Percentiles rank a stretch among this genome's conserved stretches.
Conservation (phyloP, 2,888 invertebrate genomes). For the Noctua comes region DNA sequence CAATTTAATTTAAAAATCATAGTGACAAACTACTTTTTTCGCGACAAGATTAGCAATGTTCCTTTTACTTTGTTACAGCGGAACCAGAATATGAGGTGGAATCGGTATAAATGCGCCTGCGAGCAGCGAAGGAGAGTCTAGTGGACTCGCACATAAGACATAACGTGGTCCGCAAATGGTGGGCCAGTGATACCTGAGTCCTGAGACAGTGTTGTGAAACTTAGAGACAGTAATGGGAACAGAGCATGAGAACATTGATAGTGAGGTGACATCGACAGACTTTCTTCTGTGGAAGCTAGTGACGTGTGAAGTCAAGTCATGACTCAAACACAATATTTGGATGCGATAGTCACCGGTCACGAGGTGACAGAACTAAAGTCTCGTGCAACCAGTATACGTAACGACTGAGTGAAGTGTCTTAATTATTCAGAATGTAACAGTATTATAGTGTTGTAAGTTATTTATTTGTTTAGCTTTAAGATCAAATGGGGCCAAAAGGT, state of each 20-base stretch:
- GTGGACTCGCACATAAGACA: constrained; percentile 36
- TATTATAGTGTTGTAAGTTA: constrained; percentile 83
- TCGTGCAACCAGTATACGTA: constrained; percentile 50
- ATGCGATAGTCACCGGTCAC: constrained; percentile 46
- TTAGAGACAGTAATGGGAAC: constrained; percentile 56
- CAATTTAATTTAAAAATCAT: constrained; percentile 21
- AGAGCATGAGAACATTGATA: constrained; percentile 33
- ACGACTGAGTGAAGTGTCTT: constrained; percentile 80
- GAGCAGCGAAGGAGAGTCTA: constrained; percentile 73
- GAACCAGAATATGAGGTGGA: constrained; percentile 88
- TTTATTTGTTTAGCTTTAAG: constrained; percentile 77
- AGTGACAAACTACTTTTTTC: constrained; percentile 38
- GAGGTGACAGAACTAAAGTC: constrained; percentile 32
- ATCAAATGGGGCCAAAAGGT: constrained; percentile 85
- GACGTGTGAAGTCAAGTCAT: constrained; percentile 48
- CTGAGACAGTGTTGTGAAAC: constrained; percentile 65
- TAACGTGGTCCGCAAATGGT: constrained; percentile 12
- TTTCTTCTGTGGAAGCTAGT: constrained; percentile 31
- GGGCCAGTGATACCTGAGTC: constrained; percentile 40
- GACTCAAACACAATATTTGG: constrained; percentile 61
- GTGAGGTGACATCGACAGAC: constrained; percentile 51
- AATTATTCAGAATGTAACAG: constrained; percentile 78
- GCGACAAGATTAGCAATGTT: constrained; percentile 66
- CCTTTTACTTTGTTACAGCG: constrained; percentile 83
- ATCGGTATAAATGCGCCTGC: constrained; percentile 85